Evolutionary conservation across 35 echinoderm and acorn worm genomes (phyloP).

Genomic region (Anneissia japonica): DNA sequence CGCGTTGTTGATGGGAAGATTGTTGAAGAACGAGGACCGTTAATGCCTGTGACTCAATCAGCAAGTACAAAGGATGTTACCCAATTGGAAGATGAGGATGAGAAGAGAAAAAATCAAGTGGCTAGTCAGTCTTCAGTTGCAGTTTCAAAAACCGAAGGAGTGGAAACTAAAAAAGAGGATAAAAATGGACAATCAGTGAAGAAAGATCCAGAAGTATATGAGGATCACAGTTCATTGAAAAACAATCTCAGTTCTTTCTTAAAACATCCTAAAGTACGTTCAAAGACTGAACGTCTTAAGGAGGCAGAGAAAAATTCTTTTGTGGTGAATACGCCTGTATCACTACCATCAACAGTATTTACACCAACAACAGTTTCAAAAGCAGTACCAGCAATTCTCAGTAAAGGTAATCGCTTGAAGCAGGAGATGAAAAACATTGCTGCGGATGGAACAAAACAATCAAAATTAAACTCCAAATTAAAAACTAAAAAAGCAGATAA

Average conservation of each 20-base stretch:
- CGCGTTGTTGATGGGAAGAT: neutral
- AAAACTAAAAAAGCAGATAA: neutral
- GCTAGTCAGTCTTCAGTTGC: too few species aligned
- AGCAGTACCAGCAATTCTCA: neutral
- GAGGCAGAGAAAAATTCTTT: neutral
- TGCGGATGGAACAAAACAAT: neutral
- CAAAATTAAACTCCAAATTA: too few species aligned
- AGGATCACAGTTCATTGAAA: neutral
- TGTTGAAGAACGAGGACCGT: neutral
- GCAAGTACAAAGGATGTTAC: neutral
- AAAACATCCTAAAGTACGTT: neutral
- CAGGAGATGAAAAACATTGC: neutral
- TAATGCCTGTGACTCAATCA: neutral
- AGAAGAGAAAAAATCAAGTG: neutral
- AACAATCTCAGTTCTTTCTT: neutral
- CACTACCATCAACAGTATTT: neutral
- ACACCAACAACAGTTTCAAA: neutral
- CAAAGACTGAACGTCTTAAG: neutral
- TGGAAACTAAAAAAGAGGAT: neutral
- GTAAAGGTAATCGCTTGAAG: neutral
- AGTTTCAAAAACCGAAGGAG: neutral
- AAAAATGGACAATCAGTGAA: neutral
- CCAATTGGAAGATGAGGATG: neutral
- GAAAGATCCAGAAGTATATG: neutral
- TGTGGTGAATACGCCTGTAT: neutral